Base-by-base conservation (phyloP, 2,797 vertebrate genomes). In the Perodicticus potto region DNA sequence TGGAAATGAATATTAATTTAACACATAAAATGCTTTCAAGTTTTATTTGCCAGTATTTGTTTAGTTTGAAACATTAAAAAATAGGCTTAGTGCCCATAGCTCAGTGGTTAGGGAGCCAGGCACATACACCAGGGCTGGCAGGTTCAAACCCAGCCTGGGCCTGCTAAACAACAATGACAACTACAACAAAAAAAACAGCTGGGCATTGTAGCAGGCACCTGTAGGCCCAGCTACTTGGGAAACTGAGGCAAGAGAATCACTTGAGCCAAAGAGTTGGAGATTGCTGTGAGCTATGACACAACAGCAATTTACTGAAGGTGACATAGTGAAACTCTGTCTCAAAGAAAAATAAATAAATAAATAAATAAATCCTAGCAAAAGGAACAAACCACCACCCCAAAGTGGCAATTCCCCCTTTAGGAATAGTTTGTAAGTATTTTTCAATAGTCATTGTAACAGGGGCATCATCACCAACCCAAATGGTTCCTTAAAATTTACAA, bases 331-430 rank as follows among this genome's bases (percentile, higher is more conserved):
- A 53, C 49, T 53, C 49, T 53, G 49, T 53, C 49, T 53, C 49
- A 53, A 53, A 53, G 14, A 53, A 53, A 53, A 49, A 3, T 13
- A 49, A 49, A 49, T 2, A 49, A 45, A 99, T 99, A 49, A 49
- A 53, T 3, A 5, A 53, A 16, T 53, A 53, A 53, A 77, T 84
- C 12, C 3, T 80, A 77, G 45, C 27, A 89, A 67, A 86, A 25
- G n/a, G 91, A 95, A 86, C 12, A 55, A 93, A 77, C 6, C 37
- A 43, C n/a, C 16, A 74, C 0, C 7, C 11, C 2, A 12, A 23
- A 43, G 59, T 40, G 40, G 27, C n/a, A 22, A 37, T 67, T 63
- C n/a, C 37, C 19, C 3, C 23, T 76, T 76, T 57, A 59, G 32
- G 32, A 76, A 32, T 10, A 61, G 19, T 49, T 93, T 65, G n/a